Evolutionary conservation across 2,797 vertebrate genomes (phyloP).

Genomic region (Tamandua tetradactyla): DNA sequence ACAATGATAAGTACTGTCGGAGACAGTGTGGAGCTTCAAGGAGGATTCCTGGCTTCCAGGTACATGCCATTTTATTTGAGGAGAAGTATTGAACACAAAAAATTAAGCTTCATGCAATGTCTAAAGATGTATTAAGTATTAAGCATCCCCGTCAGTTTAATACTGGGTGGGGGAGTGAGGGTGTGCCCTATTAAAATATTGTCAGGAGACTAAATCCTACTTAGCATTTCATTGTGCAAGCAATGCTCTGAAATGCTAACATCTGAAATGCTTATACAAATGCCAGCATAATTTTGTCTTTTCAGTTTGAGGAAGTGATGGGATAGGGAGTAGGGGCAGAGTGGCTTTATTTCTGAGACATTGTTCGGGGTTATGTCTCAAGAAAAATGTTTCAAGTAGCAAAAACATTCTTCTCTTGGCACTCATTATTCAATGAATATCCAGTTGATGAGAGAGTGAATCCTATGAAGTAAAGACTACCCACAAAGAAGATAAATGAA

Average conservation of each 20-base stretch:
- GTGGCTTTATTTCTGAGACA: neutral
- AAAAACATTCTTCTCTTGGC: neutral
- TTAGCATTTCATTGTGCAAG: neutral
- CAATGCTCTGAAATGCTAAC: neutral
- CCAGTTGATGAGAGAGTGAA: neutral
- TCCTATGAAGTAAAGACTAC: neutral
- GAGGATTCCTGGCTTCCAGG: neutral
- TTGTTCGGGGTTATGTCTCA: neutral
- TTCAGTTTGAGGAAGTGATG: neutral
- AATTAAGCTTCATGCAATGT: neutral
- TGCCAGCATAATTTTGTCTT: neutral
- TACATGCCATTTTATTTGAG: neutral
- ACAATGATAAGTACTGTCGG: neutral
- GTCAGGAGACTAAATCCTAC: neutral
- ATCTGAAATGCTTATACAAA: neutral
- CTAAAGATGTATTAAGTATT: too few relatives aligned
- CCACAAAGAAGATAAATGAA: neutral
- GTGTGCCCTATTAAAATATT: neutral
- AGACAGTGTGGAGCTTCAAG: neutral
- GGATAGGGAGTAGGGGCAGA: fast-evolving
- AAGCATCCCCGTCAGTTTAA: too few relatives aligned
- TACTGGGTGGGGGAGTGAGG: neutral
- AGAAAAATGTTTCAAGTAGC: neutral
- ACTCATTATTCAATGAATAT: neutral
- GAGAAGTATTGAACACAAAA: neutral